phyloP scores from a whole-genome alignment of 2,888 invertebrate genomes.

The Mimumesa dahlbomi region DNA sequence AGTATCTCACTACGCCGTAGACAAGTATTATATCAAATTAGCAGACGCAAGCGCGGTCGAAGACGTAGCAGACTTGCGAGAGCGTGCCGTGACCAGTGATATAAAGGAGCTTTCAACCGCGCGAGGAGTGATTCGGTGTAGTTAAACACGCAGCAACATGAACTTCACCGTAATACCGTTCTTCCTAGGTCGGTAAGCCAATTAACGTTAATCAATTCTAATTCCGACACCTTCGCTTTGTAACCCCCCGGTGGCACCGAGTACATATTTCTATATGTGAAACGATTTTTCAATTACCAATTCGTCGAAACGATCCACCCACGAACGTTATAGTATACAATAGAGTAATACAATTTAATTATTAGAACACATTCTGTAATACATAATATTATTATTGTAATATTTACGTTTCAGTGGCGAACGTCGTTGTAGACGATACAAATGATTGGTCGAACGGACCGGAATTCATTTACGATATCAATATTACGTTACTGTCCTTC shows the following conservation, averaged over 20 bases:
- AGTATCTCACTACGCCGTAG: not conserved
- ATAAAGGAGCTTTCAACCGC: conserved; percentile 45
- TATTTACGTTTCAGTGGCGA: conserved; percentile 25
- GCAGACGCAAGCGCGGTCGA: conserved; percentile 23
- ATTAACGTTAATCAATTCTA: no score
- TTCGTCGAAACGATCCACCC: no score
- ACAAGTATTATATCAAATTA: conserved; percentile 14
- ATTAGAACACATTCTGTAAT: no score
- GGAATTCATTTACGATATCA: conserved; percentile 64
- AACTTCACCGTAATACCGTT: conserved; percentile 39
- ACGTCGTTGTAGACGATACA: conserved; percentile 12
- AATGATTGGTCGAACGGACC: conserved; percentile 63
- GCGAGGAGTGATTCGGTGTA: conserved; percentile 34
- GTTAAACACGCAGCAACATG: conserved; percentile 29
- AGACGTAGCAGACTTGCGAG: conserved; percentile 1
- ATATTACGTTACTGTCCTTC: conserved; percentile 61
- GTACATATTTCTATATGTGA: no score
- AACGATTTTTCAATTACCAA: no score
- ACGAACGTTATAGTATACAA: no score
- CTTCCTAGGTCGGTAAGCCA: conserved; percentile 46
- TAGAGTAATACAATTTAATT: no score
- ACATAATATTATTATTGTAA: no score
- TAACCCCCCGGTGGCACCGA: no score
- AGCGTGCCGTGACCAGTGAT: conserved; percentile 11
- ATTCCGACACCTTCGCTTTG: no score